phyloP scores from a whole-genome alignment of 2,797 vertebrate genomes.

The Hydrolagus colliei region DNA sequence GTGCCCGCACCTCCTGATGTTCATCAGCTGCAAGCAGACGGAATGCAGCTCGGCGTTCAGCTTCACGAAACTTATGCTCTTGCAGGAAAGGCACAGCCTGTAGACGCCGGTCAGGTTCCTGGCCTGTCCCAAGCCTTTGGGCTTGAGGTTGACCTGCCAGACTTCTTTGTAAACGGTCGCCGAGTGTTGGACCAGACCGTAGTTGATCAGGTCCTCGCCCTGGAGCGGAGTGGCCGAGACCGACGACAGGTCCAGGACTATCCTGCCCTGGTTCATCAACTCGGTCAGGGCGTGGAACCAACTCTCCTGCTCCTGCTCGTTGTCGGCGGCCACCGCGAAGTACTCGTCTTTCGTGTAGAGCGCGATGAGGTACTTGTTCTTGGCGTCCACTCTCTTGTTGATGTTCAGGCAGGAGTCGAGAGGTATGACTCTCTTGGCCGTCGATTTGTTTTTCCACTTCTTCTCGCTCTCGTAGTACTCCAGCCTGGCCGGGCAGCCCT shows the following conservation, averaged over 20 bases:
- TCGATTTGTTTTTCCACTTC: slow-evolving; percentile 93
- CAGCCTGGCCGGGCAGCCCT: slow-evolving; percentile 72
- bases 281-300: slow-evolving; percentile 84
- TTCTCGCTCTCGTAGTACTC: slow-evolving; percentile 98
- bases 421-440: slow-evolving; percentile 81
- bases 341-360: slow-evolving; percentile 95
- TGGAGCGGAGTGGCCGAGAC: slow-evolving; percentile 53
- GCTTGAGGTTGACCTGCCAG: slow-evolving; percentile 92
- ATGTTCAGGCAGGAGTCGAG: slow-evolving; percentile 89
- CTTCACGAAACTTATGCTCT: slow-evolving; percentile 86
- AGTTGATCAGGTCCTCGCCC: slow-evolving; percentile 60
- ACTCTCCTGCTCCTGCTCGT: slow-evolving; percentile 85
- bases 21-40: slow-evolving; percentile 91
- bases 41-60: slow-evolving; percentile 83
- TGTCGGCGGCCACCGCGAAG: slow-evolving; percentile 89
- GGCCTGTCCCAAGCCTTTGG: slow-evolving; percentile 86
- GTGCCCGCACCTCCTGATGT: slow-evolving; percentile 92
- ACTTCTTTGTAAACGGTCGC: slow-evolving; percentile 80
- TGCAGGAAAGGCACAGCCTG: slow-evolving; percentile 83
- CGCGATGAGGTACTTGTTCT: slow-evolving; percentile 90
- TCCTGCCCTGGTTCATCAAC: slow-evolving; percentile 73
- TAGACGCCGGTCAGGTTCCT: slow-evolving; percentile 84
- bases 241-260: slow-evolving; percentile 57
- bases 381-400: slow-evolving; percentile 92
- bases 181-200: slow-evolving; percentile 75